A percentile compares a stretch with the other conserved stretches of the same genome.
Conservation (phyloP, 2,888 invertebrate species). For the Spisula solida region DNA sequence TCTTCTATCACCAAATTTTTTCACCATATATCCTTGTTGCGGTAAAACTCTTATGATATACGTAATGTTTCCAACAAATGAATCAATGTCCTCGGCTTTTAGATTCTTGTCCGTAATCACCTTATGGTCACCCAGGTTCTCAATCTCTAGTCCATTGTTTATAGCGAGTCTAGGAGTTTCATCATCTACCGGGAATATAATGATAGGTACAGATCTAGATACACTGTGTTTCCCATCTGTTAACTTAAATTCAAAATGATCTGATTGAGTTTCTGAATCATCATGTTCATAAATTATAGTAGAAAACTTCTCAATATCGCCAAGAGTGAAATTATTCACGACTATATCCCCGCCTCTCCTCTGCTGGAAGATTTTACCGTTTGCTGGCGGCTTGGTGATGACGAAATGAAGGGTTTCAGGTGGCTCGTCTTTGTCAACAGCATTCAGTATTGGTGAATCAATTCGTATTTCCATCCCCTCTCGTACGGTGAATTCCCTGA, state of each 20-base stretch:
- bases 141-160: conserved; percentile 87
- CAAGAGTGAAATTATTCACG: conserved; percentile 83
- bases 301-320: conserved; percentile 83
- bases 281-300: conserved; percentile 87
- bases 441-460: conserved; percentile 86
- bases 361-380: conserved; percentile 86
- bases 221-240: conserved; percentile 85
- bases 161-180: conserved; percentile 86
- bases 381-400: conserved; percentile 80
- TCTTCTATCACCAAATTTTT: conserved; percentile 51
- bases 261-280: conserved; percentile 86
- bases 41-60: conserved; percentile 85
- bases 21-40: conserved; percentile 83
- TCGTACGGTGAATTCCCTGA: conserved; percentile 86
- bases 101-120: conserved; percentile 84
- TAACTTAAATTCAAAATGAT: conserved; percentile 85
- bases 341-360: conserved; percentile 81
- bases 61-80: conserved; percentile 82
- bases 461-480: conserved; percentile 87
- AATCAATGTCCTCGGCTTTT: conserved; percentile 86
- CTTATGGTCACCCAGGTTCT: conserved; percentile 82
- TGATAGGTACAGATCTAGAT: conserved; percentile 84
- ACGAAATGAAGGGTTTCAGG: conserved; percentile 83
- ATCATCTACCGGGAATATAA: conserved; percentile 87
- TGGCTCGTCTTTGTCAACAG: conserved; percentile 85